These are phyloP conservation scores for Drosophila histrio DNA, from an alignment of 2,888 invertebrate genomes.

Conservation along the genomic window DNA sequence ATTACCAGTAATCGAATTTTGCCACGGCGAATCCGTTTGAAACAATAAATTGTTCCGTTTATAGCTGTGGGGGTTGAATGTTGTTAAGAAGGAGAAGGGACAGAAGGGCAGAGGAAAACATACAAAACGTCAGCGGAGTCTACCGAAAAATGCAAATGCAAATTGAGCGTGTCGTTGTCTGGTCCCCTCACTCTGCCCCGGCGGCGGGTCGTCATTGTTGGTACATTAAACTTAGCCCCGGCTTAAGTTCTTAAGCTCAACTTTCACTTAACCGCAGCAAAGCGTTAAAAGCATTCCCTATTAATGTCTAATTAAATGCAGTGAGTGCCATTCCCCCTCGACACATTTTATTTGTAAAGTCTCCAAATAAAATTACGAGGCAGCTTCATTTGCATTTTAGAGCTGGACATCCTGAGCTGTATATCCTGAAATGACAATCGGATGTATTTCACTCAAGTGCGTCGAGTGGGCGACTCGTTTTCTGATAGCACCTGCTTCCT, in stretches of 20 bases:
- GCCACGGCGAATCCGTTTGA: conserved; percentile 62
- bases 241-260: conserved; percentile 66
- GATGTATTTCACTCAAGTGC: conserved; percentile 68
- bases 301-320: conserved; percentile 79
- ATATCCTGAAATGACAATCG: conserved; percentile 60
- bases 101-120: neutral
- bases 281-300: conserved; percentile 51
- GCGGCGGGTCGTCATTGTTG: neutral
- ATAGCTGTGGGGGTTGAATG: conserved; percentile 25
- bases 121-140: conserved; percentile 13
- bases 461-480: conserved; percentile 37
- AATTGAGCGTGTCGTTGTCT: conserved; percentile 51
- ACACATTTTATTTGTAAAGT: conserved; percentile 25
- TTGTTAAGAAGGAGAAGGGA: conserved; percentile 1
- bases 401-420: conserved; percentile 41
- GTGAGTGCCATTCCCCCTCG: neutral
- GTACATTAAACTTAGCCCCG: conserved; percentile 62
- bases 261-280: conserved; percentile 73
- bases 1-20: conserved; percentile 75
- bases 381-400: conserved; percentile 71
- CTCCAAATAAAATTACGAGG: conserved; percentile 35
- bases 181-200: neutral
- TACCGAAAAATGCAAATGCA: conserved; percentile 66
- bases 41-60: conserved; percentile 67
- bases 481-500: conserved; percentile 1